Evolutionary conservation across 1,140 invertebrate genomes (phyloP).

Genomic region (Drosophila lini): DNA sequence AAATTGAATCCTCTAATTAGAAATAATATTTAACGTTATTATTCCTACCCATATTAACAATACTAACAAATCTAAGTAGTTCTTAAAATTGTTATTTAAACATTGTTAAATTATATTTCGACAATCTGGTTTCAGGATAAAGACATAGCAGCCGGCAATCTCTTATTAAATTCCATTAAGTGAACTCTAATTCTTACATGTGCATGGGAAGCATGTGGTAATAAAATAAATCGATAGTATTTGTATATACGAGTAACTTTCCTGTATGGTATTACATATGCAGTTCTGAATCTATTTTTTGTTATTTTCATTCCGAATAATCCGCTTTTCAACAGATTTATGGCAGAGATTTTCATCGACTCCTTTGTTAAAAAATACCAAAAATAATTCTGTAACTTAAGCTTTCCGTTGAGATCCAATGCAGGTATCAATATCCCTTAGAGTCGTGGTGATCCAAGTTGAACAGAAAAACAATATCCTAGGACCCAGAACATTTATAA

Average conservation of each 20-base stretch:
- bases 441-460: background rate
- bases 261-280: background rate
- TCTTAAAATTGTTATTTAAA: background rate
- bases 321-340: background rate
- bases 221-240: background rate
- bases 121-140: background rate
- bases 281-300: background rate
- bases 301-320: background rate
- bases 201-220: background rate
- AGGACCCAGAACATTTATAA: background rate
- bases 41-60: no score
- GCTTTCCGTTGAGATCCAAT: background rate
- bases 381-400: background rate
- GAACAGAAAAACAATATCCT: background rate
- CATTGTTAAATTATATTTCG: background rate
- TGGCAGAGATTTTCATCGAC: background rate
- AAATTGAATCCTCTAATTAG: background rate
- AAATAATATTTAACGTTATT: no score
- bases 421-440: background rate
- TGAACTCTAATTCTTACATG: background rate
- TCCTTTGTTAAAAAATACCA: background rate
- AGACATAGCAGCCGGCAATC: background rate
- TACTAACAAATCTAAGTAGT: background rate
- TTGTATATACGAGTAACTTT: background rate
- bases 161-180: slow-evolving; percentile 1